Evolutionary conservation across 2,797 vertebrate species (phyloP).

Genomic region (Distichodus sexfasciatus): DNA sequence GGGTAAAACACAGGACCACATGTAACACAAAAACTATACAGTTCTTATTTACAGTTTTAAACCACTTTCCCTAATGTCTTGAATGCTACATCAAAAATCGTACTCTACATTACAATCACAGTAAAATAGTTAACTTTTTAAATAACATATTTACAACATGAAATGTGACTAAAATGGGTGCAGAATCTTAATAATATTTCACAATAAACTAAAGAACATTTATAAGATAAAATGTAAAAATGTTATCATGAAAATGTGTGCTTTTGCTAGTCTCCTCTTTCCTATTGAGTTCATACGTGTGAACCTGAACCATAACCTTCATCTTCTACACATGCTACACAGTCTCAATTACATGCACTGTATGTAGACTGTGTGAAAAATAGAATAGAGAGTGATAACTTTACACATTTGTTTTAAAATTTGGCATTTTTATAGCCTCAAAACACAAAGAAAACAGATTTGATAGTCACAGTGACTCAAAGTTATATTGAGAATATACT

Average conservation of each 20-base stretch:
- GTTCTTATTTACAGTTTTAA: constrained; percentile 4
- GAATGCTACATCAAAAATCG: constrained; percentile 48
- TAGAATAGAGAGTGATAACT: too few species aligned
- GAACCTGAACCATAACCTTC: not conserved
- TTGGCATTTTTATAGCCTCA: not conserved
- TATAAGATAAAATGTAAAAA: not conserved
- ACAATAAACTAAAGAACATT: not conserved
- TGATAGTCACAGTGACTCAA: too few species aligned
- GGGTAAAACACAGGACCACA: not conserved
- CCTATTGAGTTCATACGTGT: not conserved
- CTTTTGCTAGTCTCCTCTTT: too few species aligned
- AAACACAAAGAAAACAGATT: not conserved
- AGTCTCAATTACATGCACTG: not conserved
- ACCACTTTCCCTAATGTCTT: constrained; percentile 34
- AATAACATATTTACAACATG: constrained; percentile 56
- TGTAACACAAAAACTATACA: not conserved
- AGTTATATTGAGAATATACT: too few species aligned
- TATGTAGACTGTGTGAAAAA: too few species aligned
- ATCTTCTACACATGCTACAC: not conserved
- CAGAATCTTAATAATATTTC: not conserved
- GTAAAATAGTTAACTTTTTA: constrained; percentile 51
- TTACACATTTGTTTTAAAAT: too few species aligned
- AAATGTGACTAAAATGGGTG: not conserved
- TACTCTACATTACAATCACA: constrained; percentile 27
- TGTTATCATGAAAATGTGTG: not conserved